Evolutionary conservation across 1,140 invertebrate species (phyloP).

Genomic region (Probaryconus sp.): DNA sequence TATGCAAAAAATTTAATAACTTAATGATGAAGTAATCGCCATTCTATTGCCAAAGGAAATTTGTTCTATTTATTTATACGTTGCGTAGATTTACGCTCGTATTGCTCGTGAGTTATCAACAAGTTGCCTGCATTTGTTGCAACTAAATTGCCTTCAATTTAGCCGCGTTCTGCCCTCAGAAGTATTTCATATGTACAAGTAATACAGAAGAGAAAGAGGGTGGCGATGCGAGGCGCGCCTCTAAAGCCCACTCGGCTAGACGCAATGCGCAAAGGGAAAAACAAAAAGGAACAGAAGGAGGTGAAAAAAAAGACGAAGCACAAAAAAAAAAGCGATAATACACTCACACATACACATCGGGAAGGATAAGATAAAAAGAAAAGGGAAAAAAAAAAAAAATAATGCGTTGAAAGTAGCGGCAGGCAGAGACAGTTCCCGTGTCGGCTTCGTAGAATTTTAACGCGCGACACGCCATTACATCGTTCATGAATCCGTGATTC

Average conservation of each 20-base stretch:
- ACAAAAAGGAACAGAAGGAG: conserved; percentile 26
- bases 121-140: conserved; percentile 41
- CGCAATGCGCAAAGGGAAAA: conserved; percentile 44
- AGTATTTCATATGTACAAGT: too few species aligned
- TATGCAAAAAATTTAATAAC: too few species aligned
- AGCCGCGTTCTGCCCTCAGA: too few species aligned
- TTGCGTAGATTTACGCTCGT: conserved; percentile 28
- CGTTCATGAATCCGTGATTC: conserved; percentile 58
- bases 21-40: too few species aligned
- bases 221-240: conserved; percentile 21
- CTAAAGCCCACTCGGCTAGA: conserved; percentile 17
- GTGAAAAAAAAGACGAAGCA: neutral
- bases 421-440: conserved; percentile 41
- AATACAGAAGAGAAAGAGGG: conserved; percentile 15
- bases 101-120: conserved; percentile 39
- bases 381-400: conserved; percentile 36
- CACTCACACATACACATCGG: too few species aligned
- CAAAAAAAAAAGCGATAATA: too few species aligned
- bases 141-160: conserved; percentile 43
- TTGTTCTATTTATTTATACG: conserved; percentile 8
- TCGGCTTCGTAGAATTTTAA: conserved; percentile 53
- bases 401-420: conserved; percentile 36
- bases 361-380: too few species aligned
- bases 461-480: conserved; percentile 52
- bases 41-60: too few species aligned